A percentile compares a stretch with the other conserved stretches of the same genome.
Conservation (phyloP, 2,797 vertebrate species). For the Capromys pilorides region DNA sequence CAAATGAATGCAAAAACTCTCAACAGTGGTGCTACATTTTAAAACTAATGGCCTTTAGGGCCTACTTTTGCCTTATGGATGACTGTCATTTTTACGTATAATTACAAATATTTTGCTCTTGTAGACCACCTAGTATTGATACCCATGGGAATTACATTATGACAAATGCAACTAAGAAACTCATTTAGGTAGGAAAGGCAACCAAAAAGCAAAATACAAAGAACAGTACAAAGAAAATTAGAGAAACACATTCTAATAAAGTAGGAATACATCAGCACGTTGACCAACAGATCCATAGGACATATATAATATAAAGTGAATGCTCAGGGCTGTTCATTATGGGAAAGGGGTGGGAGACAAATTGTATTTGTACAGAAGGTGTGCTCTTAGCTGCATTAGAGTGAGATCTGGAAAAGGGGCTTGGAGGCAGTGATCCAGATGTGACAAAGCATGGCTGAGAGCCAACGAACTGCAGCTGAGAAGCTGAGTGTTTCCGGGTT, state of each 20-base stretch:
- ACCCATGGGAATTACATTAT: background rate
- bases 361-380: background rate
- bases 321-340: background rate
- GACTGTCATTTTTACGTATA: background rate
- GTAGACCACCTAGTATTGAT: background rate
- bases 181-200: background rate
- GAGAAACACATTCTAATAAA: background rate
- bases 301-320: background rate
- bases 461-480: background rate
- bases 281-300: background rate
- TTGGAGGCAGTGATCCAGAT: background rate
- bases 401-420: background rate
- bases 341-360: background rate
- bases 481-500: background rate
- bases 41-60: background rate
- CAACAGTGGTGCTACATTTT: background rate
- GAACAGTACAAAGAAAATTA: constrained; percentile 32
- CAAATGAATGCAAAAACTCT: background rate
- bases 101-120: background rate
- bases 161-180: background rate
- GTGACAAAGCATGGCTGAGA: background rate
- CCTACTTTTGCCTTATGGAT: background rate
- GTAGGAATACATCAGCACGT: background rate
- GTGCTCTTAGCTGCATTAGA: background rate
- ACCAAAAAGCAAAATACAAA: background rate